These are phyloP conservation scores for Emydoidea blandingii DNA, from an alignment of 2,797 vertebrate genomes.

Conservation along the genomic window DNA sequence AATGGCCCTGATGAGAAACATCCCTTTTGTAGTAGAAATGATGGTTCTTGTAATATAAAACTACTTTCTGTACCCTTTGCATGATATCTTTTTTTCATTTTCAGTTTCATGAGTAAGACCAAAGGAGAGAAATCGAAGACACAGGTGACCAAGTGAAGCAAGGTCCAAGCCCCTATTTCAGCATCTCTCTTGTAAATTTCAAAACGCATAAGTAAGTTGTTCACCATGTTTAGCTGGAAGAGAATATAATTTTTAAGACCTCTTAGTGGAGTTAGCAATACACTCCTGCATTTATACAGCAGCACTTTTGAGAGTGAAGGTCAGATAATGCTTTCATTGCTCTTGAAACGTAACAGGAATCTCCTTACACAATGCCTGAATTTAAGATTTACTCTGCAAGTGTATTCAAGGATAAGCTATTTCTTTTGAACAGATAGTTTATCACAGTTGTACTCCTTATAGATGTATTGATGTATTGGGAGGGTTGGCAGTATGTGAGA, in stretches of 20 bases:
- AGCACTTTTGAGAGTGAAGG: background rate
- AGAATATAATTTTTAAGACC: background rate
- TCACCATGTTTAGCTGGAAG: background rate
- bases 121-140: background rate
- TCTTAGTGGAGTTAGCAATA: background rate
- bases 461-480: background rate
- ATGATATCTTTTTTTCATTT: background rate
- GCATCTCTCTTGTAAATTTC: background rate
- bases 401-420: background rate
- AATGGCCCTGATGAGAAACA: too few species aligned
- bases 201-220: background rate
- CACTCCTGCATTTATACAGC: background rate
- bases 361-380: background rate
- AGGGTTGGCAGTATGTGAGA: background rate
- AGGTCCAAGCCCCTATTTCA: background rate
- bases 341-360: constrained; percentile 6
- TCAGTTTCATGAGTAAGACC: background rate
- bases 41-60: background rate
- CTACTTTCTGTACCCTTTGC: background rate
- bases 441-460: background rate
- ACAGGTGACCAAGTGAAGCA: background rate
- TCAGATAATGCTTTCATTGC: background rate
- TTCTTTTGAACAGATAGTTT: background rate
- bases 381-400: background rate
- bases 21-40: background rate